These are phyloP conservation scores for Phoxinus dragarum DNA, from an alignment of 2,797 vertebrate genomes.

Conservation along the genomic window DNA sequence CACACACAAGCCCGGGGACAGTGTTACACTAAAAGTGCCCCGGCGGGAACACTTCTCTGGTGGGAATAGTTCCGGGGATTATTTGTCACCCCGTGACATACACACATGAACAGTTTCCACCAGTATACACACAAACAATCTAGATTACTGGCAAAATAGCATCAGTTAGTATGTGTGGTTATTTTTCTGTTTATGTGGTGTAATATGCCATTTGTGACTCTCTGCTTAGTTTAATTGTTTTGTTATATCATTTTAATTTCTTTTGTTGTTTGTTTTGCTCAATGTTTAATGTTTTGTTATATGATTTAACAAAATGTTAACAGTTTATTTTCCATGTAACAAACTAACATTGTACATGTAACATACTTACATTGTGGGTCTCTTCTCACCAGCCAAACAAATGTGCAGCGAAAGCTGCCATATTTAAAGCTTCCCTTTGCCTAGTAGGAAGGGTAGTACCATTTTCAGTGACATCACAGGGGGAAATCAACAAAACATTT, in stretches of 20 bases:
- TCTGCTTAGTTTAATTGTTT: background rate
- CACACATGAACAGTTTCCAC: too few relatives aligned
- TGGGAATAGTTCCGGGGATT: too few relatives aligned
- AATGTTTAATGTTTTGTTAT: background rate
- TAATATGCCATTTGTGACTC: too few relatives aligned
- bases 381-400: background rate
- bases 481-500: background rate
- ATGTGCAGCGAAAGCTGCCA: background rate
- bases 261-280: background rate
- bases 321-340: background rate
- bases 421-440: background rate
- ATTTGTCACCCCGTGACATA: too few relatives aligned
- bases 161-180: too few relatives aligned
- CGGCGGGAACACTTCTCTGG: too few relatives aligned
- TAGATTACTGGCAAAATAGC: too few relatives aligned
- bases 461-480: background rate
- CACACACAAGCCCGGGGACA: too few relatives aligned
- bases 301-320: background rate
- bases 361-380: background rate
- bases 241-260: background rate
- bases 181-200: background rate
- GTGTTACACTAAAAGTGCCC: too few relatives aligned
- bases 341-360: background rate
- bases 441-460: background rate
- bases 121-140: too few relatives aligned